A percentile compares a stretch with the other conserved stretches of the same genome.
These are phyloP conservation scores for Eurois occulta DNA, from an alignment of 2,888 invertebrate species.

Conservation along the genomic window DNA sequence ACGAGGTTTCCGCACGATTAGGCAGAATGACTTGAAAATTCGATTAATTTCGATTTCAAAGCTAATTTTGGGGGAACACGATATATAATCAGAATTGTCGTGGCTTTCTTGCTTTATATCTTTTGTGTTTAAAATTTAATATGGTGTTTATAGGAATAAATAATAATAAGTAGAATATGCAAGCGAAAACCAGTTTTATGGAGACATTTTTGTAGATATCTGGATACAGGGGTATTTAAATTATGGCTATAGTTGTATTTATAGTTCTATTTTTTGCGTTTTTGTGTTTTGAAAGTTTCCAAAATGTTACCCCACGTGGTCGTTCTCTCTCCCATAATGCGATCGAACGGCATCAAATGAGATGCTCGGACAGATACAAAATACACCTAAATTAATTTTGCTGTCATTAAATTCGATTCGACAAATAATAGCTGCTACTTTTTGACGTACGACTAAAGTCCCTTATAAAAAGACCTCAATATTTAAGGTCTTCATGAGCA, in stretches of 20 bases:
- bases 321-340: too few species aligned
- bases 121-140: constrained; percentile 26
- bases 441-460: not conserved
- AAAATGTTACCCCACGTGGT: not conserved
- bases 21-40: constrained; percentile 54
- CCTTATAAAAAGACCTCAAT: not conserved
- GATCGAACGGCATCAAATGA: not conserved
- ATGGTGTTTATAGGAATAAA: not conserved
- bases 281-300: not conserved
- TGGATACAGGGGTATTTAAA: not conserved
- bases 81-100: constrained; percentile 22
- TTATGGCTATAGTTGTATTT: not conserved
- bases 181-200: not conserved
- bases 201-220: not conserved
- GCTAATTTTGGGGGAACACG: constrained; percentile 42
- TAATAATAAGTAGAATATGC: not conserved
- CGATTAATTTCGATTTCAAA: constrained; percentile 60
- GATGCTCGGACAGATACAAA: not conserved
- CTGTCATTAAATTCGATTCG: not conserved
- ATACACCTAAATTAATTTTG: not conserved
- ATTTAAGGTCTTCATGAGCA: not conserved
- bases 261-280: not conserved
- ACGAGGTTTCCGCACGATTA: constrained; percentile 63
- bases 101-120: not conserved
- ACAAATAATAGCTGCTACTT: not conserved